Percentiles rank a stretch among this genome's conserved stretches.
These are phyloP conservation scores for Calephelis perditalis DNA, from an alignment of 2,888 invertebrate genomes.

Conservation along the genomic window DNA sequence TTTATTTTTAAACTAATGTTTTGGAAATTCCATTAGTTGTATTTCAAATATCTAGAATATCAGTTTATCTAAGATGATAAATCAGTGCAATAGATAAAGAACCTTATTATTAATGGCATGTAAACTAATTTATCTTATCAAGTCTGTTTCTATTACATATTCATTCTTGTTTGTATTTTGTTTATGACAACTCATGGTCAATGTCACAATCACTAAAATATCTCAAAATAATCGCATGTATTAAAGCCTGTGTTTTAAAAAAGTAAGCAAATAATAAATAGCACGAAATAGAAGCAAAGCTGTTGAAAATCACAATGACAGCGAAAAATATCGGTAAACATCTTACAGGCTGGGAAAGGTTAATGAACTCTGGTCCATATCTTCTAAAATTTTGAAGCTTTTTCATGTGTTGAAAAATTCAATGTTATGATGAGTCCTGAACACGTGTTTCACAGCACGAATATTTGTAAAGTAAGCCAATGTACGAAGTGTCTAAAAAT, in stretches of 20 bases:
- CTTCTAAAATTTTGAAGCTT: conserved; percentile 37
- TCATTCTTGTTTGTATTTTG: conserved; percentile 21
- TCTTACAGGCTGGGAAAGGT: conserved; percentile 66
- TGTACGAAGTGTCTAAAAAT: conserved; percentile 72
- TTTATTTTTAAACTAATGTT: background rate
- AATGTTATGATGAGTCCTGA: conserved; percentile 34
- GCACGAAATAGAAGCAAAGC: conserved; percentile 40
- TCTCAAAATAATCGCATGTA: background rate
- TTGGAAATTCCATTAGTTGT: background rate
- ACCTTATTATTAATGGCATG: conserved; percentile 1
- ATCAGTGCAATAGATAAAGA: conserved; percentile 4
- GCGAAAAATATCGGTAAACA: conserved; percentile 37
- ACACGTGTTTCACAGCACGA: conserved; percentile 58
- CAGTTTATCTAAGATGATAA: conserved; percentile 11
- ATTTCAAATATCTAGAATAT: background rate
- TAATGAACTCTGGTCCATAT: conserved; percentile 55
- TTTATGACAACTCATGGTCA: conserved; percentile 11
- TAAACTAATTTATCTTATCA: conserved; percentile 20
- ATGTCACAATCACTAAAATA: background rate
- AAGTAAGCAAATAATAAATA: conserved; percentile 11
- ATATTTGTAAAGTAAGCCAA: conserved; percentile 57
- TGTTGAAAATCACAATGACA: conserved; percentile 43
- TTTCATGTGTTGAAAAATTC: conserved; percentile 33
- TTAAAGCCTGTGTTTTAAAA: background rate
- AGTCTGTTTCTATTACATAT: conserved; percentile 17